Base-by-base conservation (phyloP, 2,888 invertebrate species). In the Synanthedon andrenaeformis region DNA sequence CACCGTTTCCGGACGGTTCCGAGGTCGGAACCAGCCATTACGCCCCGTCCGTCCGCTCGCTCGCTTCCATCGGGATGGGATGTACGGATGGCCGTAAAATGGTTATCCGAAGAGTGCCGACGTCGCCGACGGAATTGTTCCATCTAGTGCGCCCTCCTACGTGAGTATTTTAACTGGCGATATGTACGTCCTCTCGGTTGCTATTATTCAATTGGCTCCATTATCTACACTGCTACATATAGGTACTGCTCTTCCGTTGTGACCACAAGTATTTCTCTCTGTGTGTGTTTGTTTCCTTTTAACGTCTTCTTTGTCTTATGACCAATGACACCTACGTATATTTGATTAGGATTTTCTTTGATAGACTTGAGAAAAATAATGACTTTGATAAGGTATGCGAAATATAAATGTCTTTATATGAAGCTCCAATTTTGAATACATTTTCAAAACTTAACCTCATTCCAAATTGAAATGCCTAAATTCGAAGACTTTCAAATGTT, bases 61-160 rank as follows among this genome's bases (percentile, higher is more conserved):
- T 94, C 65, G 94, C 94, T 55, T 94, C 95, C 52, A 94, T 95
- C 63, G 95, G 95, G 52, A 93, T 96, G 91, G 96, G 96, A 41
- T 95, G 95, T 59, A 95, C 95, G 49, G 95, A 96, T 81, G 96
- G 96, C 51, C 91, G 93, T 65, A 94, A 93, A 85, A 90, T 96
- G 89, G 94, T 94, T 66, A 94, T 95, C 66, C 89, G 93, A 67
- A 89, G 94, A 70, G 94, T 95, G 63, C 95, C 95, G 55, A 94
- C 94, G 53, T 94, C 95, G 62, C 95, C 95, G 56, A 92, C 93
- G 62, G 95, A 95, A 85, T 89, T 96, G 63, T 93, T 95, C 75
- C 95, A 93, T 86, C 92, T 95, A 82, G 93, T 94, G 62, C 93
- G 93, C 87, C 94, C 94, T 73, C 92, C 93, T 72, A 93, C 93